phyloP scores from a whole-genome alignment of 2,797 vertebrate species.

The Typhlichthys subterraneus region DNA sequence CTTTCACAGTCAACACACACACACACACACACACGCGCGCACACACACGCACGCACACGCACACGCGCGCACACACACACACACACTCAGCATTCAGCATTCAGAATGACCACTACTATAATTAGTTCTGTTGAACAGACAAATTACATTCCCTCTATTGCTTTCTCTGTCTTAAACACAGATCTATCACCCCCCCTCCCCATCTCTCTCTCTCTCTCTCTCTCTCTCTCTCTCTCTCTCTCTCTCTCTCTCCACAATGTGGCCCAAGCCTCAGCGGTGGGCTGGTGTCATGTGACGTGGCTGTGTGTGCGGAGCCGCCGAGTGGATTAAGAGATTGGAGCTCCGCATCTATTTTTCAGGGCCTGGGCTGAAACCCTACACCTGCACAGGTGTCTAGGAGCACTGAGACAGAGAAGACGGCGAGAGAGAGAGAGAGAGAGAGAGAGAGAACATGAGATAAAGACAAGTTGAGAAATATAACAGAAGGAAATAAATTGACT shows the following conservation, averaged over 20 bases:
- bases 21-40: neutral
- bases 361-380: constrained; percentile 92
- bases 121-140: neutral
- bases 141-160: constrained; percentile 1
- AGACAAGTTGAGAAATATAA: constrained; percentile 9
- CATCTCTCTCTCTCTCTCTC: neutral
- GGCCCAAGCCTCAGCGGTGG: constrained; percentile 87
- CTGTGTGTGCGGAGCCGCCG: constrained; percentile 96
- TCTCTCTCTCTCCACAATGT: constrained; percentile 71
- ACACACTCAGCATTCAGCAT: constrained; percentile 2
- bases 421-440: constrained; percentile 15
- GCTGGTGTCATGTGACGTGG: constrained; percentile 95
- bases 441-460: constrained; percentile 19
- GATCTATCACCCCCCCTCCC: neutral
- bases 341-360: constrained; percentile 97
- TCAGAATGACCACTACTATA: neutral
- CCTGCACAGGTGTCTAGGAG: constrained; percentile 96
- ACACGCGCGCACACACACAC: neutral
- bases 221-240: constrained; percentile 28
- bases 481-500: too few species aligned
- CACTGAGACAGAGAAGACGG: constrained; percentile 54
- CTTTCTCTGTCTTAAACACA: constrained; percentile 3
- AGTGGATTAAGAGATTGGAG: constrained; percentile 99
- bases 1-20: constrained; percentile 10
- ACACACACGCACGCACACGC: constrained; percentile 15